Conservation (phyloP, 2,888 invertebrate genomes). For the Drosophila meridiana region DNA sequence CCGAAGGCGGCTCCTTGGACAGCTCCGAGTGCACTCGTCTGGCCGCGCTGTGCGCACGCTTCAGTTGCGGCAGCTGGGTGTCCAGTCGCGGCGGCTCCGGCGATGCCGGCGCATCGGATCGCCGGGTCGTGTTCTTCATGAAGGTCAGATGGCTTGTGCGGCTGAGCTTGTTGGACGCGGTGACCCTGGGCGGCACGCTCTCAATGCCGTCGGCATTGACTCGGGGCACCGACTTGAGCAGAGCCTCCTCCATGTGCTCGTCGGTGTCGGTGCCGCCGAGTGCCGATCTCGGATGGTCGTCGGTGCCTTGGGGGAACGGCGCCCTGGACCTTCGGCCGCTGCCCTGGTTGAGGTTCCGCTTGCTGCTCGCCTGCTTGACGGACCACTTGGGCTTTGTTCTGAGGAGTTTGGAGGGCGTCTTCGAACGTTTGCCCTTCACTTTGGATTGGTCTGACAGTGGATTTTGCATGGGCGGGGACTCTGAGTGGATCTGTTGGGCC, state of each 20-base stretch:
- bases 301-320: background rate
- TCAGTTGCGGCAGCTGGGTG: background rate
- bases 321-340: background rate
- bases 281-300: background rate
- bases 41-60: no score
- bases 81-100: background rate
- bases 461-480: background rate
- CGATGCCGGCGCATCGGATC: background rate
- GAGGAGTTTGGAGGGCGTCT: background rate
- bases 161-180: constrained; percentile 9
- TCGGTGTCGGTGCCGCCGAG: background rate
- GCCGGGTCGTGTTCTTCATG: background rate
- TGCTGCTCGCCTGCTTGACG: background rate
- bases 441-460: background rate
- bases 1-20: constrained; percentile 18
- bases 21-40: background rate
- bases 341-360: background rate
- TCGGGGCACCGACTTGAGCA: background rate
- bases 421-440: background rate
- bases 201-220: background rate
- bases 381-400: constrained; percentile 5
- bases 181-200: background rate
- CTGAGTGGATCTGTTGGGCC: background rate
- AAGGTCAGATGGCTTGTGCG: constrained; percentile 30
- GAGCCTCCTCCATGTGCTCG: background rate